phyloP scores from a whole-genome alignment of 2,113 vertebrate genomes.

The Drymodes brunneopygia region DNA sequence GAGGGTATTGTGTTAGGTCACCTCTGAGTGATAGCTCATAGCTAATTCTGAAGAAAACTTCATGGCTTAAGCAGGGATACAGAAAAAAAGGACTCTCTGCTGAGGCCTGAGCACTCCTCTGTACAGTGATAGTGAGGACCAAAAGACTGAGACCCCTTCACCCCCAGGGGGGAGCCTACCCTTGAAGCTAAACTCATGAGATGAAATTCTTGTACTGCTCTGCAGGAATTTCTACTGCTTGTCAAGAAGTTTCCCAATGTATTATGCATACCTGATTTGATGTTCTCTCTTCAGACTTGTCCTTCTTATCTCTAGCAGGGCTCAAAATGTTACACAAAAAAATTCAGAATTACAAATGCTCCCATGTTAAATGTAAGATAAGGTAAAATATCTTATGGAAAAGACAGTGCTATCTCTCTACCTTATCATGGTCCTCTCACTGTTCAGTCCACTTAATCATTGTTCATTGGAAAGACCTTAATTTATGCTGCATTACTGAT shows the following conservation, averaged over 20 bases:
- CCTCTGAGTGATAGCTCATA: background rate
- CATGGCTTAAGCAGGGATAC: background rate
- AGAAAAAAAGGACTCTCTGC: background rate
- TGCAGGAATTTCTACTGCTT: background rate
- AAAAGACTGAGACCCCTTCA: background rate
- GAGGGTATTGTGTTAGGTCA: background rate
- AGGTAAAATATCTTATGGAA: background rate
- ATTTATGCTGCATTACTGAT: background rate
- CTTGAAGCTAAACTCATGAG: background rate
- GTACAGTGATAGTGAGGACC: too few relatives aligned
- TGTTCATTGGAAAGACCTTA: background rate
- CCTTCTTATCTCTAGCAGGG: background rate
- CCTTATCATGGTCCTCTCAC: background rate
- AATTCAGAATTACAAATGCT: background rate
- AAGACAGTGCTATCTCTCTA: background rate
- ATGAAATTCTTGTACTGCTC: background rate
- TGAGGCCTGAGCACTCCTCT: background rate
- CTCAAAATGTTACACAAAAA: background rate
- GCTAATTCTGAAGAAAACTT: background rate
- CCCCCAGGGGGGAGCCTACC: rapidly evolving
- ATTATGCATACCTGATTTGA: background rate
- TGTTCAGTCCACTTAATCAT: background rate
- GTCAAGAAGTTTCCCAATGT: background rate
- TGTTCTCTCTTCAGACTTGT: background rate
- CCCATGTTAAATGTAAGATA: background rate